A percentile compares a stretch with the other conserved stretches of the same genome.
phyloP scores from a whole-genome alignment of 1,140 invertebrate species.

The Drosophila watanabei region DNA sequence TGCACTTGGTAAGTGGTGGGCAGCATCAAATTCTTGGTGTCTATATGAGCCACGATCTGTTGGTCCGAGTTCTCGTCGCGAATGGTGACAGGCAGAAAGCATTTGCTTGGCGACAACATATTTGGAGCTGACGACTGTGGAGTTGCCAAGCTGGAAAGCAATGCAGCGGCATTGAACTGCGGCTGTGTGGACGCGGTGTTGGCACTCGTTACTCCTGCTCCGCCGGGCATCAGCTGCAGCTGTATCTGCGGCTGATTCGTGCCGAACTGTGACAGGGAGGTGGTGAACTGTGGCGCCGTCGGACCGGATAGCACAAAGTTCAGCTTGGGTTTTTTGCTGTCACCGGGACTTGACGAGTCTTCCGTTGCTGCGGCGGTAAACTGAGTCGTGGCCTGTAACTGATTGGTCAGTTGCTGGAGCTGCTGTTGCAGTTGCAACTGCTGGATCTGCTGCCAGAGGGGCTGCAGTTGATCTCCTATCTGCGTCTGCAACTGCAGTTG shows the following conservation, averaged over 20 bases:
- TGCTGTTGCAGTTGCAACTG: constrained; percentile 69
- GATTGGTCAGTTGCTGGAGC: constrained; percentile 66
- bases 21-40: constrained; percentile 81
- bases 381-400: constrained; percentile 59
- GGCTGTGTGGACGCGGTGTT: constrained; percentile 11
- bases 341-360: constrained; percentile 41
- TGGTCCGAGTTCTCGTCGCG: constrained; percentile 84
- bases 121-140: constrained; percentile 38
- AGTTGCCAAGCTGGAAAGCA: constrained; percentile 58
- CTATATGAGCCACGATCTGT: constrained; percentile 84
- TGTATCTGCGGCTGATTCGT: constrained; percentile 79
- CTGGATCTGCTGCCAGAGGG: constrained; percentile 61
- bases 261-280: constrained; percentile 19
- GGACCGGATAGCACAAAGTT: constrained; percentile 80
- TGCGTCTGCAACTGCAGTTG: constrained; percentile 67
- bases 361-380: constrained; percentile 26
- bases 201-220: constrained; percentile 15
- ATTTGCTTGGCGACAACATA: constrained; percentile 81
- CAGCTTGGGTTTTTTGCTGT: constrained; percentile 86
- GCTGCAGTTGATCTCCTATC: constrained; percentile 52
- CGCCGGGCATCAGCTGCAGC: constrained; percentile 72
- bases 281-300: constrained; percentile 28
- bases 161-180: constrained; percentile 66
- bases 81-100: constrained; percentile 82
- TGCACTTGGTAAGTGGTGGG: constrained; percentile 85